Evolutionary conservation across 2,113 vertebrate species (phyloP), one percentile per base, ranked within the genome.

Genomic region (Corapipo altera): DNA sequence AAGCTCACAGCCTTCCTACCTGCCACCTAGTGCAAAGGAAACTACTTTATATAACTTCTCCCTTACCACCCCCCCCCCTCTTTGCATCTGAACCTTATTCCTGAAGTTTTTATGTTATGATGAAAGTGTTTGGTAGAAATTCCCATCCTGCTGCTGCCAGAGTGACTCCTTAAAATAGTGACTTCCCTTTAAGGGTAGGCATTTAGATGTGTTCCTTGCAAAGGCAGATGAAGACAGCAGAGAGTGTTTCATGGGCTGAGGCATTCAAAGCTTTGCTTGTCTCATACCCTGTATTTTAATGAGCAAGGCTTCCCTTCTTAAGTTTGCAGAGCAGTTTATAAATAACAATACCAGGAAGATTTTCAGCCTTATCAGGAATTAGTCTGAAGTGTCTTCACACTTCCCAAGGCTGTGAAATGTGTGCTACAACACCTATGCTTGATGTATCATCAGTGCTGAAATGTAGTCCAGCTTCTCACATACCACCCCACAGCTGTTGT

Each of bases 181-280:
- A 82, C 88, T 94, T 97, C 87, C 78, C 87, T 93, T 79, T 96
- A 95, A 93, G 93, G 88, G n/a, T 78, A 93, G 80, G 89, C 48
- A 95, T 93, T 92, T 87, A 54, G 61, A 80, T 4, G 12, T 71
- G 67, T 22, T 91, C 52, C 74, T 81, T 85, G 69, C 48, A 92
- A 91, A 91, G 86, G 61, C 89, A 84, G 59, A 97, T 74, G 58
- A 89, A 93, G 64, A 77, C 69, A 71, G 59, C 72, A 58, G 52
- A 26, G 46, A 89, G 39, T 48, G 76, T 55, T 95, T 91, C 76
- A 74, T 21, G 19, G 64, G 41, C 88, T 62, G 70, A 57, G 77
- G 49, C 41, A 2, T 54, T 91, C 74, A 49, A 16, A 70, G 66
- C 41, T 82, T 52, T 4, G 3, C 54, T 84, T 62, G 28, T 46